Conservation (phyloP, 2,888 invertebrate genomes). For the Xanthia icteritia region DNA sequence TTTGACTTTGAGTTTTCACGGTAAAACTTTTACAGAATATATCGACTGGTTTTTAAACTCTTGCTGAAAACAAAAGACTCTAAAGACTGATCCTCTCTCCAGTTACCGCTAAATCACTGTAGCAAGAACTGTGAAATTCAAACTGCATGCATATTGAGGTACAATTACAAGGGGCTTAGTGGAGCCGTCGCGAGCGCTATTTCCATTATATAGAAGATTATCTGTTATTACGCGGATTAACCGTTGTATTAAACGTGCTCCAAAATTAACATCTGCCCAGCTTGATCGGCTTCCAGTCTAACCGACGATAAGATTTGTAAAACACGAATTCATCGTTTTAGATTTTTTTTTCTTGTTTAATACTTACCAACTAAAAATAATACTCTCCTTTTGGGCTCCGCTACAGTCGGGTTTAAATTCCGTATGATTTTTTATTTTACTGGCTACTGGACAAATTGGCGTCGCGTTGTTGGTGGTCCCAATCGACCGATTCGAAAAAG, state of each 20-base stretch:
- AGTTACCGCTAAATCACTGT: conserved; percentile 28
- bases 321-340: background rate
- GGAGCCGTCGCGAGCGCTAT: conserved; percentile 54
- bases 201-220: conserved; percentile 67
- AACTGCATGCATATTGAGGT: conserved; percentile 62
- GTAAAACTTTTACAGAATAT: background rate
- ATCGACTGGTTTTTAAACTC: background rate
- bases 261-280: conserved; percentile 48
- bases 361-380: too few relatives aligned
- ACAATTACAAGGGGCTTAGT: conserved; percentile 66
- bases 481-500: too few relatives aligned
- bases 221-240: conserved; percentile 67
- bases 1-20: background rate
- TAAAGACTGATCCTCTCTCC: conserved; percentile 5
- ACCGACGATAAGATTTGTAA: background rate
- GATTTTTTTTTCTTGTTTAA: background rate
- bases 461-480: too few relatives aligned
- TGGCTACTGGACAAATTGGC: too few relatives aligned
- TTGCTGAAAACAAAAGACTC: background rate
- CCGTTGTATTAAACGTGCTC: conserved; percentile 57
- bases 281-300: background rate
- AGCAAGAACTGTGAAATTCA: conserved; percentile 52
- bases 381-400: too few relatives aligned
- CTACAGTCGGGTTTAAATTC: too few relatives aligned
- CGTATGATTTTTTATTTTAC: too few relatives aligned